phyloP scores from a whole-genome alignment of 2,113 vertebrate genomes.

The Salvelinus namaycush region DNA sequence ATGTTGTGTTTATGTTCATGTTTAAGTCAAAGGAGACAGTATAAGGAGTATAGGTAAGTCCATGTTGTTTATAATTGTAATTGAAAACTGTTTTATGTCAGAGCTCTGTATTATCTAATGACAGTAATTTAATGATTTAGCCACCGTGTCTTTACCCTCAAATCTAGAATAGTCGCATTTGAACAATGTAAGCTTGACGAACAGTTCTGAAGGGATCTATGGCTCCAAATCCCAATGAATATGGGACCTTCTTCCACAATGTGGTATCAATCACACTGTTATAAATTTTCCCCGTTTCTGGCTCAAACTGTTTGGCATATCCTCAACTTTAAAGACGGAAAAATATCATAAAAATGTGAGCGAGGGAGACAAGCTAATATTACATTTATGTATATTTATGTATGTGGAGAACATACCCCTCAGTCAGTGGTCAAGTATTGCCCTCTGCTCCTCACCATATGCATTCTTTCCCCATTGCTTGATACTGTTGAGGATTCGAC shows the following conservation, averaged over 20 bases:
- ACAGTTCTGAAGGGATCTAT: background rate
- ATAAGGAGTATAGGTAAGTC: too few species aligned
- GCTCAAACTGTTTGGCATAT: background rate
- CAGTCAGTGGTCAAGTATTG: background rate
- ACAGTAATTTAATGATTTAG: background rate
- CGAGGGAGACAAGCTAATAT: constrained; percentile 1
- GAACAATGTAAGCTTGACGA: background rate
- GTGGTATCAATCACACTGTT: background rate
- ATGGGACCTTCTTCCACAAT: background rate
- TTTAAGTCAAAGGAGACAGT: too few species aligned
- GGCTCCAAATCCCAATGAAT: background rate
- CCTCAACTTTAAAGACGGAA: constrained; percentile 1
- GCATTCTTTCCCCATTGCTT: too few species aligned
- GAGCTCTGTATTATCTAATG: background rate
- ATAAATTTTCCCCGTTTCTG: background rate
- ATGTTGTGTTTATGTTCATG: too few species aligned
- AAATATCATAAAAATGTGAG: background rate
- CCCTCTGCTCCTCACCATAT: background rate
- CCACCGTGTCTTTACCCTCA: background rate
- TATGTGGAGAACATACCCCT: background rate
- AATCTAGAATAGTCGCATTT: background rate
- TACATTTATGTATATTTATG: background rate
- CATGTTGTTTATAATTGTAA: background rate
- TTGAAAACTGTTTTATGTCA: background rate
- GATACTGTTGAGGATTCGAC: too few species aligned